These are phyloP conservation scores for Hycleus phaleratus DNA, from an alignment of 1,140 invertebrate genomes.

Conservation along the genomic window DNA sequence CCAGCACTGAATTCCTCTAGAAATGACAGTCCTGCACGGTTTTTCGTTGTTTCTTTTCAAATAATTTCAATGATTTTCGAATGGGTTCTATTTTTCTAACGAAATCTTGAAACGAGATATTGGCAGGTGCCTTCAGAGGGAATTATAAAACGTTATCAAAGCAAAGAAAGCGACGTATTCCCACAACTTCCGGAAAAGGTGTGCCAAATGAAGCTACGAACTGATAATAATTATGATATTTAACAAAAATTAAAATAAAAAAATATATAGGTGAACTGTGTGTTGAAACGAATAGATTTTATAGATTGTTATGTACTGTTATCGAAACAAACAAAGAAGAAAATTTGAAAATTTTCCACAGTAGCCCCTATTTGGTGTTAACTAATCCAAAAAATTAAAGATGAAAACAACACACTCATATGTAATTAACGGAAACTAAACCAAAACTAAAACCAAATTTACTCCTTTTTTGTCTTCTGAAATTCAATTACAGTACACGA, in stretches of 20 bases:
- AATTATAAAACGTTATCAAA: constrained; percentile 5
- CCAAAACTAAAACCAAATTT: constrained; percentile 16
- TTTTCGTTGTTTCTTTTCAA: no score
- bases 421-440: constrained; percentile 6
- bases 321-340: constrained; percentile 9
- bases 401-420: constrained; percentile 12
- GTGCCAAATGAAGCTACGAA: constrained; percentile 27
- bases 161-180: constrained; percentile 5
- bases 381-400: neutral
- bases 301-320: constrained; percentile 40
- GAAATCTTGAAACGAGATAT: neutral
- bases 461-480: constrained; percentile 11
- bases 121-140: constrained; percentile 31
- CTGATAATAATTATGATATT: constrained; percentile 14
- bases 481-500: constrained; percentile 3
- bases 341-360: constrained; percentile 19
- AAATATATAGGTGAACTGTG: constrained; percentile 32
- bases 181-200: constrained; percentile 30
- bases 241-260: neutral
- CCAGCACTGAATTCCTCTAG: no score
- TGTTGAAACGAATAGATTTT: constrained; percentile 35
- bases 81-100: neutral
- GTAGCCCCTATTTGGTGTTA: constrained; percentile 20
- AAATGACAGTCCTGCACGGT: no score
- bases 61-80: neutral